These are phyloP conservation scores for Pyrocoelia pectoralis DNA, from an alignment of 2,888 invertebrate genomes.

Conservation along the genomic window DNA sequence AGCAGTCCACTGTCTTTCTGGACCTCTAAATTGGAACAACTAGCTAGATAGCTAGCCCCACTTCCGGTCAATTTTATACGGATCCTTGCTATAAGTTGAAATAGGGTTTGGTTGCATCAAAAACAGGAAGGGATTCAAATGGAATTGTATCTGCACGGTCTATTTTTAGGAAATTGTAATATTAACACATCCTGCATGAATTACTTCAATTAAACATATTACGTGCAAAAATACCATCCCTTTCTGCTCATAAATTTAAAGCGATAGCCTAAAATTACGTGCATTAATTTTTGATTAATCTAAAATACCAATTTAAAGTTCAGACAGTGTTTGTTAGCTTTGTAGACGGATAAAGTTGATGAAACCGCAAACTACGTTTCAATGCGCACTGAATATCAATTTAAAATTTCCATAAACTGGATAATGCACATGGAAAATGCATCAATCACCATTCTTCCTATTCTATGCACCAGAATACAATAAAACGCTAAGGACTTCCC, in stretches of 20 bases:
- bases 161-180: not conserved
- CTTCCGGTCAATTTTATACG: slow-evolving; percentile 39
- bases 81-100: slow-evolving; percentile 34
- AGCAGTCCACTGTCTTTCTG: slow-evolving; percentile 29
- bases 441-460: not conserved
- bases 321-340: not conserved
- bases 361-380: slow-evolving; percentile 1
- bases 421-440: not conserved
- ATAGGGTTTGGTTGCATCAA: slow-evolving; percentile 16
- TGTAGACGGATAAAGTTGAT: not conserved
- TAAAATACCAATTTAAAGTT: not conserved
- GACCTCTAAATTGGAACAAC: slow-evolving; percentile 40
- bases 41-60: slow-evolving; percentile 36
- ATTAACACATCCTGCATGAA: not conserved
- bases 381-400: not conserved
- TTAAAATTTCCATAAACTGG: not conserved
- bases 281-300: slow-evolving; percentile 1
- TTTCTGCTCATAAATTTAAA: not conserved
- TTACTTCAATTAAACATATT: not conserved
- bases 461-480: no score
- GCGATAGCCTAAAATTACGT: not conserved
- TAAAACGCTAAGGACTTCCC: no score
- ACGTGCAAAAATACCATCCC: not conserved
- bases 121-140: slow-evolving; percentile 5
- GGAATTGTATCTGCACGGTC: not conserved